Conservation (phyloP, 2,797 vertebrate genomes). For the Mycteria americana region DNA sequence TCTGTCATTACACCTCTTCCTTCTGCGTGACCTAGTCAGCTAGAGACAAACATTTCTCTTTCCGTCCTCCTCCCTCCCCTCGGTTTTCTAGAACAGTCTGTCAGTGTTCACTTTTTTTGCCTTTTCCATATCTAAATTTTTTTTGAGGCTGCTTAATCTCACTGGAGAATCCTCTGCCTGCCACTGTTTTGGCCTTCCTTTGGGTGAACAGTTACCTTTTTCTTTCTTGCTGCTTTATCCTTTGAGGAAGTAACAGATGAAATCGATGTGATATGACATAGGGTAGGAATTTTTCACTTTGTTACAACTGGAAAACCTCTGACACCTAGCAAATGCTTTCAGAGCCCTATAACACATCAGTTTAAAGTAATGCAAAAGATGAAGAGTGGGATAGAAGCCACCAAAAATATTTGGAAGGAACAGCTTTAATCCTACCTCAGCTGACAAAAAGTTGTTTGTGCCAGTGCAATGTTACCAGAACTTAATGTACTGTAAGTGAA, state of each 20-base stretch:
- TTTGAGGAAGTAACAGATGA: neutral
- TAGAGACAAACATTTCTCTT: neutral
- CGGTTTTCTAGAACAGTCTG: neutral
- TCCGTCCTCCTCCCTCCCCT: neutral
- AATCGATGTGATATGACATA: neutral
- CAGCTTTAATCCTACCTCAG: neutral
- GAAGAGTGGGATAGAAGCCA: neutral
- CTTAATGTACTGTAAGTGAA: neutral
- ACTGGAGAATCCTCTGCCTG: neutral
- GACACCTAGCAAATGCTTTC: neutral
- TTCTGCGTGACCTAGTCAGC: neutral
- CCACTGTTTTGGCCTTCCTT: neutral
- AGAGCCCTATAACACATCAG: neutral
- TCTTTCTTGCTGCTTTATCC: neutral
- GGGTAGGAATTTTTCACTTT: neutral
- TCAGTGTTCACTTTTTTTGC: neutral
- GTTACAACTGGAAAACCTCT: neutral
- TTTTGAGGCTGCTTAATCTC: neutral
- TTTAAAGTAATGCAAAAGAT: neutral
- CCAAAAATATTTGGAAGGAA: neutral
- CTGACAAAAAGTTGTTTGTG: neutral
- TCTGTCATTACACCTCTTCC: neutral
- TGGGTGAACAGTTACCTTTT: neutral
- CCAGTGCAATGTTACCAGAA: neutral
- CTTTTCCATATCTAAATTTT: neutral